Conservation (phyloP, 2,888 invertebrate genomes). For the Melieria crassipennis region DNA sequence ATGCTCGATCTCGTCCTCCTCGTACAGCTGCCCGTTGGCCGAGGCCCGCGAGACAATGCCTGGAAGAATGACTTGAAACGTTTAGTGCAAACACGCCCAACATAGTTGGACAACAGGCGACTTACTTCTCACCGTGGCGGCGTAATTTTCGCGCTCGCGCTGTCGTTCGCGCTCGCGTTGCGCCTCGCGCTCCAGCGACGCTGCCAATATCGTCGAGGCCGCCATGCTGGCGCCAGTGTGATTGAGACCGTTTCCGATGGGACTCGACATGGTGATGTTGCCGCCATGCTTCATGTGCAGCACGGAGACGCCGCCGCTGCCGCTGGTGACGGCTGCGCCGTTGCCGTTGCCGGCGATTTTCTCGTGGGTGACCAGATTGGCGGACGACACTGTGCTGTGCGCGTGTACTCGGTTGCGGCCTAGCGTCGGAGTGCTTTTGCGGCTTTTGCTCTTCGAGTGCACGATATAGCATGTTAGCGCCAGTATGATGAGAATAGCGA, state of each 20-base stretch:
- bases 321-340: slow-evolving; percentile 54
- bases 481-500: slow-evolving; percentile 79
- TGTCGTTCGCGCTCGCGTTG: slow-evolving; percentile 65
- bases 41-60: slow-evolving; percentile 68
- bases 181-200: slow-evolving; percentile 66
- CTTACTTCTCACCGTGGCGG: slow-evolving; percentile 71
- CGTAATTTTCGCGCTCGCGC: slow-evolving; percentile 65
- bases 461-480: slow-evolving; percentile 82
- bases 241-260: slow-evolving; percentile 57
- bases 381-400: slow-evolving; percentile 63
- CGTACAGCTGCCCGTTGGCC: slow-evolving; percentile 64
- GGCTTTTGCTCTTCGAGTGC: slow-evolving; percentile 68
- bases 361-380: slow-evolving; percentile 63
- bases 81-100: slow-evolving; percentile 11
- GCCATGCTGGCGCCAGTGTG: slow-evolving; percentile 70
- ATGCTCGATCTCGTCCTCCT: slow-evolving; percentile 66
- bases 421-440: slow-evolving; percentile 53
- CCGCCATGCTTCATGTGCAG: slow-evolving; percentile 60
- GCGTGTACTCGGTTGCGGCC: slow-evolving; percentile 63
- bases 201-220: slow-evolving; percentile 72
- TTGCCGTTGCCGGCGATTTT: slow-evolving; percentile 56
- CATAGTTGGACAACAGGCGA: slow-evolving; percentile 33
- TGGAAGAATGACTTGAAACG: slow-evolving; percentile 53
- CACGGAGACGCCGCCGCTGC: slow-evolving; percentile 52
- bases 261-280: slow-evolving; percentile 60